Conservation (phyloP, 37 sponge, comb jelly and placozoan species). For the Beroe ovata region DNA sequence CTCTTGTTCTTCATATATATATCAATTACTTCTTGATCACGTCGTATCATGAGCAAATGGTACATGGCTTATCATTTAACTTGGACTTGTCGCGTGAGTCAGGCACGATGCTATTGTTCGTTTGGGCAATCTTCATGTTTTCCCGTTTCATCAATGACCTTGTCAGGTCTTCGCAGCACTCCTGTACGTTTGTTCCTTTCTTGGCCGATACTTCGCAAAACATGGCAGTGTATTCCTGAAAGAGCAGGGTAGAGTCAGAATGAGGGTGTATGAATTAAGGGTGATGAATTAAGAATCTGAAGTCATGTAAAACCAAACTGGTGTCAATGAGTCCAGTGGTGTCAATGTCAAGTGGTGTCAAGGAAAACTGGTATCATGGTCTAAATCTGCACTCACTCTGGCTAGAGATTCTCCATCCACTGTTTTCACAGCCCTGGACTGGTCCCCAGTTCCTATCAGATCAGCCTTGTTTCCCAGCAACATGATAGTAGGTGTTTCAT, state of each 20-base stretch:
- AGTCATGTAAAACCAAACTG: too few species aligned
- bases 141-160: slow-evolving; percentile 58
- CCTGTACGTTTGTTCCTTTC: slow-evolving; percentile 61
- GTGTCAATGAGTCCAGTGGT: too few species aligned
- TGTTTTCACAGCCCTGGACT: slow-evolving; percentile 23
- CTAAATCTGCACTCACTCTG: slow-evolving; percentile 44
- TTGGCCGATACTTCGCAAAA: slow-evolving; percentile 60
- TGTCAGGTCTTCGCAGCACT: slow-evolving; percentile 64
- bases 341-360: too few species aligned
- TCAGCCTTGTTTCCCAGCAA: slow-evolving; percentile 65
- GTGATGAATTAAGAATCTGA: too few species aligned
- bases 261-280: too few species aligned
- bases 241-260: neutral
- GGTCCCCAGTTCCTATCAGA: slow-evolving; percentile 39
- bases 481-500: slow-evolving; percentile 63
- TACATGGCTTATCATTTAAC: slow-evolving; percentile 3
- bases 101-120: slow-evolving; percentile 46
- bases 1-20: too few species aligned
- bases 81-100: slow-evolving; percentile 4
- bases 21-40: too few species aligned
- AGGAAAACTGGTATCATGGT: too few species aligned
- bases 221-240: slow-evolving; percentile 66
- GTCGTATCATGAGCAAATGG: slow-evolving; percentile 64
- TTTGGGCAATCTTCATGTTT: slow-evolving; percentile 62
- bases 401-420: slow-evolving; percentile 65